Conservation (phyloP, 2,113 vertebrate species). For the Anser brachyrhynchus region DNA sequence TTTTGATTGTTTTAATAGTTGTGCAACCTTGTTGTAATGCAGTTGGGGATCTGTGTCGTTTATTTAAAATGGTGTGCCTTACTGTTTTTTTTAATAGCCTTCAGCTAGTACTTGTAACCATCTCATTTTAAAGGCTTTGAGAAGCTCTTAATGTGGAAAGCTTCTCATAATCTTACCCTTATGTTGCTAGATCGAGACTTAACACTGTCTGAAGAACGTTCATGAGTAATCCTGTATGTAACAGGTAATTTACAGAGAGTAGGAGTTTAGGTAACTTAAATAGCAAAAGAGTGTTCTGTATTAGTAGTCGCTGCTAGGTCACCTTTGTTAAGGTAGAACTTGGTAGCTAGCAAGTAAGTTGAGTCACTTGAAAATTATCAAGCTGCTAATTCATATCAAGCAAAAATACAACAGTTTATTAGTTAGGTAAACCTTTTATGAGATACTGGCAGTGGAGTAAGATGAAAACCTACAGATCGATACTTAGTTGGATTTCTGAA, state of each 20-base stretch:
- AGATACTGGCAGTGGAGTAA: not conserved
- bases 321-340: not conserved
- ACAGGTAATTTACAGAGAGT: not conserved
- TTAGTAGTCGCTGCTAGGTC: not conserved
- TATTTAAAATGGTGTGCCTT: not conserved
- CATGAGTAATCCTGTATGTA: not conserved
- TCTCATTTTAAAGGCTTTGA: constrained; percentile 30
- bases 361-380: not conserved
- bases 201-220: not conserved
- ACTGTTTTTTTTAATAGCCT: not conserved
- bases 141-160: constrained; percentile 22
- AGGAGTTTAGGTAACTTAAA: not conserved
- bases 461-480: not conserved
- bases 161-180: constrained; percentile 29
- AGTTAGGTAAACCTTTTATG: not conserved
- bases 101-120: not conserved
- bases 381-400: not conserved
- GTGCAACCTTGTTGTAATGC: rapidly evolving
- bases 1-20: not conserved
- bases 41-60: not conserved
- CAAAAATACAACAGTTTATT: not conserved
- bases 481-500: not conserved
- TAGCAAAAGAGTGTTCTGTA: not conserved
- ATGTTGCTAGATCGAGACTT: constrained; percentile 21
- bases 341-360: not conserved